Conservation (phyloP, 1,140 invertebrate genomes). For the Eulimnadia texana region DNA sequence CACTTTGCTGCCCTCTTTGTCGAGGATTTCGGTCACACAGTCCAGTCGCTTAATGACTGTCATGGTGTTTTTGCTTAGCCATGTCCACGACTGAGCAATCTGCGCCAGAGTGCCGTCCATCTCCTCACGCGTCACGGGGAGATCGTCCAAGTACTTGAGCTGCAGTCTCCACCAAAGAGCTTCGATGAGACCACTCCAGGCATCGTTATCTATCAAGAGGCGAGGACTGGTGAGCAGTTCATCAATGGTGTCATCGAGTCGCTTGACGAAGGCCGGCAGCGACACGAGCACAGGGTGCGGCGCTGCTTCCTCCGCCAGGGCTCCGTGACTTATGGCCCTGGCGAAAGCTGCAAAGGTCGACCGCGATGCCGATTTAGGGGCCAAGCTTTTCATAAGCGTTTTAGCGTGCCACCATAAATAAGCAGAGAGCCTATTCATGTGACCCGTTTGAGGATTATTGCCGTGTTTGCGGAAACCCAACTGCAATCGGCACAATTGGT, state of each 20-base stretch:
- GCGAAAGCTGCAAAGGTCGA: not conserved
- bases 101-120: not conserved
- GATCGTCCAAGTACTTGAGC: not conserved
- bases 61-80: constrained; percentile 1
- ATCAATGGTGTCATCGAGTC: not conserved
- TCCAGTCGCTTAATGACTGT: not conserved
- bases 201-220: not conserved
- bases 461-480: too few relatives aligned
- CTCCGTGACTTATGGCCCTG: not conserved
- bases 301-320: constrained; percentile 6
- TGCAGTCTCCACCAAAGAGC: constrained; percentile 7
- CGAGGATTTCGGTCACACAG: not conserved
- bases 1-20: not conserved
- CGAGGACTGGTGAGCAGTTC: not conserved
- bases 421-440: not conserved
- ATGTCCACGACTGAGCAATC: constrained; percentile 11
- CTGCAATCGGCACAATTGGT: not conserved
- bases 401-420: not conserved
- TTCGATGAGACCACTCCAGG: constrained; percentile 4
- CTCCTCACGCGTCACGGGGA: not conserved
- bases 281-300: constrained; percentile 1
- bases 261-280: not conserved
- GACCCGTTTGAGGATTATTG: not conserved
- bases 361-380: not conserved
- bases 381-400: not conserved